Evolutionary conservation across 2,113 vertebrate species (phyloP).

Genomic region (Rhineura floridana): DNA sequence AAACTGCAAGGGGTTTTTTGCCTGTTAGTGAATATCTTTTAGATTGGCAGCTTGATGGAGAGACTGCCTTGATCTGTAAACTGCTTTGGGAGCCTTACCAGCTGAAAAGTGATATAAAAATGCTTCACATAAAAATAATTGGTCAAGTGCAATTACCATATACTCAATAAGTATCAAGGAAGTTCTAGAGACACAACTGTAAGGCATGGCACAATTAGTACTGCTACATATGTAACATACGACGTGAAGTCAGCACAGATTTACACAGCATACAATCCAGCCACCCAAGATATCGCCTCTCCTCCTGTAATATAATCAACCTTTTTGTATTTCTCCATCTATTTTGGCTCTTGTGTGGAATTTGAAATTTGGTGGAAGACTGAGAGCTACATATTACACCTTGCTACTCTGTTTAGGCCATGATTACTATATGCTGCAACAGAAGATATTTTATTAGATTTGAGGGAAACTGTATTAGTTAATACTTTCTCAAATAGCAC

Average conservation of each 20-base stretch:
- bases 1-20: too few relatives aligned
- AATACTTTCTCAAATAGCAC: slow-evolving; percentile 17
- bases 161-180: not conserved
- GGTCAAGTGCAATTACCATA: not conserved
- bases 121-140: not conserved
- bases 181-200: not conserved
- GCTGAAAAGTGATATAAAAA: too few relatives aligned
- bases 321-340: not conserved
- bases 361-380: not conserved
- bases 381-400: not conserved
- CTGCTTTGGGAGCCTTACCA: too few relatives aligned
- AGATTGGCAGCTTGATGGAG: too few relatives aligned
- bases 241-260: not conserved
- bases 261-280: not conserved
- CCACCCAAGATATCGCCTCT: not conserved
- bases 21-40: too few relatives aligned
- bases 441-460: slow-evolving; percentile 8
- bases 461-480: not conserved
- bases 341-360: not conserved
- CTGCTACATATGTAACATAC: not conserved
- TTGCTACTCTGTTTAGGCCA: not conserved
- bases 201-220: not conserved
- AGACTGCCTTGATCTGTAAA: too few relatives aligned
- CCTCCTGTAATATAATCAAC: not conserved
- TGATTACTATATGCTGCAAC: not conserved